Conservation (phyloP, 2,797 vertebrate species). For the Sebastes steindachneri region DNA sequence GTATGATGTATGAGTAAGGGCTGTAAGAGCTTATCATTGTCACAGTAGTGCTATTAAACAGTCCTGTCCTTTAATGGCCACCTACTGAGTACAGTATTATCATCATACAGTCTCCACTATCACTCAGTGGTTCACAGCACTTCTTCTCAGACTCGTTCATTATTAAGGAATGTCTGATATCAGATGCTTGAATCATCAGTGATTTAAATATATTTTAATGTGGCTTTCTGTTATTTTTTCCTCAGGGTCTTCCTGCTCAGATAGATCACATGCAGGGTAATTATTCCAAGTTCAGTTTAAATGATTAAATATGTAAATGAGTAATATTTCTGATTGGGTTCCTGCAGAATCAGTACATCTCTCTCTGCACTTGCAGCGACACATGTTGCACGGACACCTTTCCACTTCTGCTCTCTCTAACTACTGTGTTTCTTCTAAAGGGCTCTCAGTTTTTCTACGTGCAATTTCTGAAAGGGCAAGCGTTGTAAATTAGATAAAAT, state of each 20-base stretch:
- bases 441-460: not conserved
- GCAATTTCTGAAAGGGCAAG: constrained; percentile 16
- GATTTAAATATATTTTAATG: constrained; percentile 38
- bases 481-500: constrained; percentile 17
- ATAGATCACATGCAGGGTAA: constrained; percentile 18
- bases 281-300: constrained; percentile 28
- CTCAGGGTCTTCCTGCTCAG: constrained; percentile 10
- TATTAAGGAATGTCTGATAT: constrained; percentile 7
- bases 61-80: constrained; percentile 1
- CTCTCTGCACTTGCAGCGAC: not conserved
- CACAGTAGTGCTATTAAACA: constrained; percentile 5
- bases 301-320: constrained; percentile 43
- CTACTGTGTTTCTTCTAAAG: not conserved
- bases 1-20: not conserved
- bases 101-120: not conserved
- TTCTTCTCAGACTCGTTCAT: not conserved
- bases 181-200: constrained; percentile 19
- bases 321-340: constrained; percentile 32
- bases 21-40: not conserved
- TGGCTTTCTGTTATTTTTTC: constrained; percentile 33
- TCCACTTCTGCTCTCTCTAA: not conserved
- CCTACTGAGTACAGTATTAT: not conserved
- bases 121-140: not conserved
- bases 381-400: not conserved
- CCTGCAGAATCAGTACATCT: constrained; percentile 1